Percentiles rank a stretch among this genome's conserved stretches.
phyloP scores from a whole-genome alignment of 2,888 invertebrate species.

The Heliconius hortense region DNA sequence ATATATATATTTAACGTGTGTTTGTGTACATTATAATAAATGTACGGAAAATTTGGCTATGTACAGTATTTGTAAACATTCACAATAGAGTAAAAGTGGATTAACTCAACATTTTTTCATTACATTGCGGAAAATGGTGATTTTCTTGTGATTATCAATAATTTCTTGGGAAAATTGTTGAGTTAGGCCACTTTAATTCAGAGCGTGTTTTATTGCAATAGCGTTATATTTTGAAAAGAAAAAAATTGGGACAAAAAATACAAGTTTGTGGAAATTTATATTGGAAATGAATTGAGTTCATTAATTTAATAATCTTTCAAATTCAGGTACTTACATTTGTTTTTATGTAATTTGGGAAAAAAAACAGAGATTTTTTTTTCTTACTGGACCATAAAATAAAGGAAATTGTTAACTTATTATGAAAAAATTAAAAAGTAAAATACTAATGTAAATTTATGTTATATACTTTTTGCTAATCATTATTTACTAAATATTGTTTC shows the following conservation, averaged over 20 bases:
- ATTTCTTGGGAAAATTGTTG: background rate
- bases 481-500: background rate
- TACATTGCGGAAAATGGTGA: too few relatives aligned
- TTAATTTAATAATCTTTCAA: background rate
- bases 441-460: background rate
- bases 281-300: background rate
- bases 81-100: background rate
- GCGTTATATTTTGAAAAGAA: background rate
- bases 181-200: background rate
- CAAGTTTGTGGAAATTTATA: slow-evolving; percentile 5
- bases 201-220: background rate
- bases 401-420: background rate
- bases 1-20: background rate
- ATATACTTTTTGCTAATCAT: background rate
- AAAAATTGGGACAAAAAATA: background rate
- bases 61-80: background rate
- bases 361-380: background rate
- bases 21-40: background rate
- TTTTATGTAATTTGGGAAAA: too few relatives aligned
- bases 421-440: background rate
- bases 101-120: background rate
- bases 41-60: background rate
- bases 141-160: background rate
- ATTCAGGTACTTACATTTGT: too few relatives aligned
- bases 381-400: background rate